These are phyloP conservation scores for Syngnathus scovelli DNA, from an alignment of 2,113 vertebrate species.

Conservation along the genomic window DNA sequence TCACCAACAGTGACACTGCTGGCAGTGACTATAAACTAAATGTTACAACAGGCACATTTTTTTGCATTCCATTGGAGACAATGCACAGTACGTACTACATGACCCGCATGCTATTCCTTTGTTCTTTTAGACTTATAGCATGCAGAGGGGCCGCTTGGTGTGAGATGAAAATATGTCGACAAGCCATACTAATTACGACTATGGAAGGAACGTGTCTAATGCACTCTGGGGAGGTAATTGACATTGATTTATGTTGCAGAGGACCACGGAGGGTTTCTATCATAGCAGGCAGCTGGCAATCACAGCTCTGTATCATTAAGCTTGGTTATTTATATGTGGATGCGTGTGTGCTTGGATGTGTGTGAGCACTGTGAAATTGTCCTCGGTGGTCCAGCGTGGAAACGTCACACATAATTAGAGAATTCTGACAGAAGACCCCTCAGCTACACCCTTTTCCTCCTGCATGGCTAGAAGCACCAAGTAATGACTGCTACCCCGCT, in stretches of 20 bases:
- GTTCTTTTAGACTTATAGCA: conserved; percentile 43
- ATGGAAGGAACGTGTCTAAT: conserved; percentile 66
- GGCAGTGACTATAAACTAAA: conserved; percentile 53
- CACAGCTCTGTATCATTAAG: conserved; percentile 66
- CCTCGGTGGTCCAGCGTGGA: conserved; percentile 61
- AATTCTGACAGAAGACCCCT: conserved; percentile 54
- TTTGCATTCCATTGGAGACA: conserved; percentile 30
- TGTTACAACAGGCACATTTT: conserved; percentile 25
- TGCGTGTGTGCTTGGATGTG: conserved; percentile 22
- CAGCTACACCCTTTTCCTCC: not conserved
- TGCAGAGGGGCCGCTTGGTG: conserved; percentile 38
- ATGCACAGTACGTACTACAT: conserved; percentile 28
- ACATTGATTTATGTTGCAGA: conserved; percentile 72
- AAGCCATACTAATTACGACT: conserved; percentile 64
- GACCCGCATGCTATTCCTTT: conserved; percentile 14
- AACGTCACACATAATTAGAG: conserved; percentile 69
- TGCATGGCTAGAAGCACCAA: conserved; percentile 23
- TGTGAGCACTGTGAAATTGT: conserved; percentile 40
- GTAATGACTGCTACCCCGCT: conserved; percentile 32
- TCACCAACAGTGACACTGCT: conserved; percentile 44
- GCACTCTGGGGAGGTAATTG: conserved; percentile 72
- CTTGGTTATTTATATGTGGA: conserved; percentile 7
- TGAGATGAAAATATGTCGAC: conserved; percentile 62
- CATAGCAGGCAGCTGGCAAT: conserved; percentile 68
- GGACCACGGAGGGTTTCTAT: conserved; percentile 62